phyloP scores from a whole-genome alignment of 2,113 vertebrate species.

The Chloroceryle aenea region DNA sequence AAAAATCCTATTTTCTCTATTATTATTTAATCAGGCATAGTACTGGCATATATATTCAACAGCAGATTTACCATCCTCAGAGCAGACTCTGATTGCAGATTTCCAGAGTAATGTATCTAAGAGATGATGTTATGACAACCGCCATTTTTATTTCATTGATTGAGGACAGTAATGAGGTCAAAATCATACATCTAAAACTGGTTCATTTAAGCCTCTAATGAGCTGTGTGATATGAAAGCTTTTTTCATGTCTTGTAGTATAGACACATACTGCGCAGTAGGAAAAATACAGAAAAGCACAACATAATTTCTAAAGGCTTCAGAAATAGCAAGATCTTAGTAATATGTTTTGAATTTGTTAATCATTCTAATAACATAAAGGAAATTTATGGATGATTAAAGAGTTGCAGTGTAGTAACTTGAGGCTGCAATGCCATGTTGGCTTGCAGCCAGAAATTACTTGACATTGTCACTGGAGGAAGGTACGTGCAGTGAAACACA shows the following conservation, averaged over 20 bases:
- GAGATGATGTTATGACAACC: slow-evolving; percentile 40
- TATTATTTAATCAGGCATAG: slow-evolving; percentile 60
- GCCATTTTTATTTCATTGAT: slow-evolving; percentile 68
- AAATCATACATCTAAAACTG: slow-evolving; percentile 65
- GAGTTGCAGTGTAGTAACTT: background rate
- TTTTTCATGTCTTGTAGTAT: slow-evolving; percentile 29
- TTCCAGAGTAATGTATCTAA: slow-evolving; percentile 15
- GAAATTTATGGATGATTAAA: background rate
- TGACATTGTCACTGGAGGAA: accelerated
- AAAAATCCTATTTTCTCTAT: background rate
- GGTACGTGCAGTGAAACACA: background rate
- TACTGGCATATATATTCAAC: slow-evolving; percentile 15
- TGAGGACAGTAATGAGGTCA: slow-evolving; percentile 67
- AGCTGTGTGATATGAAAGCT: slow-evolving; percentile 58
- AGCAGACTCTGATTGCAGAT: slow-evolving; percentile 50
- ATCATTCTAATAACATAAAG: background rate
- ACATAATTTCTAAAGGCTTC: background rate
- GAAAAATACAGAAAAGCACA: background rate
- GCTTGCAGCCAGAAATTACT: background rate
- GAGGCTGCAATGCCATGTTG: accelerated
- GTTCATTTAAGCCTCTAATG: slow-evolving; percentile 70
- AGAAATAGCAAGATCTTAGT: background rate
- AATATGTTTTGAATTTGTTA: slow-evolving; percentile 20
- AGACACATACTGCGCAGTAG: background rate
- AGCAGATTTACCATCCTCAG: background rate